Percentiles rank a stretch among this genome's conserved stretches.
These are phyloP conservation scores for Mythimna impura DNA, from an alignment of 2,888 invertebrate genomes.

Conservation along the genomic window DNA sequence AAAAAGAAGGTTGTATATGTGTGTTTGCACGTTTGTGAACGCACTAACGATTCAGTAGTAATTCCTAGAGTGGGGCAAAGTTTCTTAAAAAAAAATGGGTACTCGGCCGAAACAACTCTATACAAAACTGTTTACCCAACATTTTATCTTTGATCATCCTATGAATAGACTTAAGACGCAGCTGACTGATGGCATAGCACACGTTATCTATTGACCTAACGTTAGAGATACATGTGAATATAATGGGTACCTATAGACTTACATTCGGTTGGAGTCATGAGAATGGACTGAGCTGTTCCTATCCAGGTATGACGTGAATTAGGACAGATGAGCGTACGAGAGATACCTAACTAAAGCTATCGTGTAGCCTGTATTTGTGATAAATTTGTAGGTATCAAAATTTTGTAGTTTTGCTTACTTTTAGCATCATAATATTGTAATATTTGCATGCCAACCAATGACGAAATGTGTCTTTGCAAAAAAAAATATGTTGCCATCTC, in stretches of 20 bases:
- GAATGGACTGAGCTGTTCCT: not conserved
- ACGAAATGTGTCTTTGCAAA: no score
- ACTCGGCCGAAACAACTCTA: not conserved
- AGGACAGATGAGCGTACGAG: not conserved
- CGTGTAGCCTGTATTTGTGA: not conserved
- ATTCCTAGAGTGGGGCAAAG: no score
- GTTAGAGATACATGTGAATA: constrained; percentile 9
- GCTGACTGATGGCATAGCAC: constrained; percentile 41
- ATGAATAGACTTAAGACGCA: constrained; percentile 32
- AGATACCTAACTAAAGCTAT: not conserved
- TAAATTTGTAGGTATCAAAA: no score
- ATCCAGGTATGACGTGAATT: not conserved
- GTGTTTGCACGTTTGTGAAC: no score
- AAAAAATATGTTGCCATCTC: no score
- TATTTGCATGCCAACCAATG: no score
- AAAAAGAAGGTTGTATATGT: no score
- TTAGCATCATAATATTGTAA: no score
- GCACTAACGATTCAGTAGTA: no score
- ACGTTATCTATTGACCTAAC: constrained; percentile 40
- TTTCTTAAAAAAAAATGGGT: no score
- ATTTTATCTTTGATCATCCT: constrained; percentile 12
- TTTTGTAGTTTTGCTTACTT: no score
- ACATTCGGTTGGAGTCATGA: not conserved
- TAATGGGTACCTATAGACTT: not conserved
- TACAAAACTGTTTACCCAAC: constrained; percentile 10